Percentiles rank a stretch among this genome's conserved stretches.
Conservation (phyloP, 2,797 vertebrate genomes). For the Acridotheres tristis region DNA sequence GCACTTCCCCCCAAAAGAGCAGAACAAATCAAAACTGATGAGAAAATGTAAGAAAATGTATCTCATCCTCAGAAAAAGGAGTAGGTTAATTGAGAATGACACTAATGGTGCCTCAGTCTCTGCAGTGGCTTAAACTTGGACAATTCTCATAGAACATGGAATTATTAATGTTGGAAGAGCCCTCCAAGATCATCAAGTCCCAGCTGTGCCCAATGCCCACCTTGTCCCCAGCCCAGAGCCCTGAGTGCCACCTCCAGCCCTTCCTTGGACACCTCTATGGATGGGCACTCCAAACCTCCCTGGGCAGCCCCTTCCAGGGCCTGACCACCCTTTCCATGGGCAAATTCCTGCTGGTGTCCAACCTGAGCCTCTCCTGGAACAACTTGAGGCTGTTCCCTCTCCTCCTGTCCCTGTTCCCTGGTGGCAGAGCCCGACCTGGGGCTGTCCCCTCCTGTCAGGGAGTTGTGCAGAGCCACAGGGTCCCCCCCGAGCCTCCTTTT, state of each 20-base stretch:
- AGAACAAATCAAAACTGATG: neutral
- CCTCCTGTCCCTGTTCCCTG: neutral
- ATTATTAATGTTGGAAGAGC: neutral
- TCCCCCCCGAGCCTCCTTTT: neutral
- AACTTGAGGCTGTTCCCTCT: accelerated
- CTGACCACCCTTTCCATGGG: accelerated
- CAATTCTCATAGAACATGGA: neutral
- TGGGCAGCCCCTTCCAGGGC: accelerated
- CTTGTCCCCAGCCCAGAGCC: neutral
- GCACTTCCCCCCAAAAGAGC: accelerated
- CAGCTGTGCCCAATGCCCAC: accelerated
- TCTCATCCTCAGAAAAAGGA: neutral
- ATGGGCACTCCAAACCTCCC: neutral
- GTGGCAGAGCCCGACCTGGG: accelerated
- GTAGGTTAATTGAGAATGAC: neutral
- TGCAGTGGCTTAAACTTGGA: neutral
- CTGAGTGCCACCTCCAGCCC: neutral
- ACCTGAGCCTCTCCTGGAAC: neutral
- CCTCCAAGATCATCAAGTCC: accelerated
- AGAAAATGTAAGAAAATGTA: neutral
- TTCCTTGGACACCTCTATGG: neutral
- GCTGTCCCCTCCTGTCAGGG: neutral
- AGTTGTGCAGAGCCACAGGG: neutral
- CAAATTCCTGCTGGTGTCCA: neutral
- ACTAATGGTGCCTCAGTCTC: neutral